phyloP scores from a whole-genome alignment of 1,140 invertebrate genomes.

The Drosophila yakuba region DNA sequence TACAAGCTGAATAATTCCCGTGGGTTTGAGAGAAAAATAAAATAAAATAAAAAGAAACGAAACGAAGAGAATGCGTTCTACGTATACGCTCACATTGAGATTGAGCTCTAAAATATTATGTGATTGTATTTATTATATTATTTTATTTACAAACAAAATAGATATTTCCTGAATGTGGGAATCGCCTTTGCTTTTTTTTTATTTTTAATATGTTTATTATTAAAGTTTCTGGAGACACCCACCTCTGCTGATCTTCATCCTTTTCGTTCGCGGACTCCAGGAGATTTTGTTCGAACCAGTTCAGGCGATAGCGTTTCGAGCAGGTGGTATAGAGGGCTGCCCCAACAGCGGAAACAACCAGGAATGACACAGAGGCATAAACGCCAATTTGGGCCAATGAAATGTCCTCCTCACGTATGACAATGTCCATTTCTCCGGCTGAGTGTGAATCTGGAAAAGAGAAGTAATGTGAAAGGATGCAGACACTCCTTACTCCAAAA shows the following conservation, averaged over 20 bases:
- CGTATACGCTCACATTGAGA: too few relatives aligned
- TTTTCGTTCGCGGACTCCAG: conserved; percentile 85
- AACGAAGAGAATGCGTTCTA: too few relatives aligned
- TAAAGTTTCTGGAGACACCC: background rate
- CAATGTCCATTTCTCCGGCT: conserved; percentile 69
- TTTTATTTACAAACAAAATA: too few relatives aligned
- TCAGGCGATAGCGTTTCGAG: conserved; percentile 85
- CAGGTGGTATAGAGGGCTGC: conserved; percentile 85
- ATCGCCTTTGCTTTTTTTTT: too few relatives aligned
- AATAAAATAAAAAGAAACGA: too few relatives aligned
- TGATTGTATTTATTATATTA: too few relatives aligned
- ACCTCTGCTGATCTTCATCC: conserved; percentile 82
- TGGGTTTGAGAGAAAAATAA: too few relatives aligned
- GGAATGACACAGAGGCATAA: conserved; percentile 79
- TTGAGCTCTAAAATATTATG: too few relatives aligned
- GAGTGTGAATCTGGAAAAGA: conserved; percentile 1
- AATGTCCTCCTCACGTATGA: conserved; percentile 81
- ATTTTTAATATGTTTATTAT: too few relatives aligned
- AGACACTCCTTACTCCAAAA: background rate
- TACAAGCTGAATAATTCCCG: too few relatives aligned
- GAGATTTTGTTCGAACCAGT: conserved; percentile 86
- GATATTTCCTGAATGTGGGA: too few relatives aligned
- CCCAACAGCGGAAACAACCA: conserved; percentile 82
- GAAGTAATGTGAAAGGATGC: background rate
- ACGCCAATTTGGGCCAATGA: conserved; percentile 80